Evolutionary conservation across 1,140 invertebrate genomes (phyloP).

Genomic region (Drosophila takahashii): DNA sequence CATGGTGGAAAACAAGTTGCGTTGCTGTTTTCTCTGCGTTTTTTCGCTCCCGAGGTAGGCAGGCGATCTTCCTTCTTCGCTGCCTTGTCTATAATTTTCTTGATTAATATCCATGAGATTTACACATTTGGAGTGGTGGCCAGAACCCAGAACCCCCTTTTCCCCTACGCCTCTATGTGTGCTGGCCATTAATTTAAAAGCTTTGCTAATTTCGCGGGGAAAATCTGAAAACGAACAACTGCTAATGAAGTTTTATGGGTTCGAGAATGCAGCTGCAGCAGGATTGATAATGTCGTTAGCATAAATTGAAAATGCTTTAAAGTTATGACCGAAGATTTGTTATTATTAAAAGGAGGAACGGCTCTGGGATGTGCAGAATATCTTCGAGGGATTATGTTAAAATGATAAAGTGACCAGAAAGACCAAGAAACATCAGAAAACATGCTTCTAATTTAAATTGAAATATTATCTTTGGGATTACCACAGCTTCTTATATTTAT

Average conservation of each 20-base stretch:
- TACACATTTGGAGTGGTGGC: slow-evolving; percentile 55
- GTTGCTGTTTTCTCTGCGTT: background rate
- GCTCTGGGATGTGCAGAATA: background rate
- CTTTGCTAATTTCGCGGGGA: slow-evolving; percentile 66
- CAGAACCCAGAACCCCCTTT: background rate
- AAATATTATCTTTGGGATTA: background rate
- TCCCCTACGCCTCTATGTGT: slow-evolving; percentile 6
- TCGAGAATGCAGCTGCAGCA: slow-evolving; percentile 59
- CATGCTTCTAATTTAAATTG: background rate
- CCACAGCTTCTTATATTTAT: background rate
- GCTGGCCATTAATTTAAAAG: slow-evolving; percentile 72
- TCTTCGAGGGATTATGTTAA: background rate
- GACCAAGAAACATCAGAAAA: background rate
- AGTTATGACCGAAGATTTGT: slow-evolving; percentile 20
- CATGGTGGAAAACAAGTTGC: slow-evolving; percentile 50
- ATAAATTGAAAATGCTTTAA: slow-evolving; percentile 49
- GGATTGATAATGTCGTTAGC: slow-evolving; percentile 52
- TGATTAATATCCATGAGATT: slow-evolving; percentile 80
- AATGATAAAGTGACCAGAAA: background rate
- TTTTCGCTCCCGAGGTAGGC: slow-evolving; percentile 14
- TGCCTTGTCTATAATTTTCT: slow-evolving; percentile 74
- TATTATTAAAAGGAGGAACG: slow-evolving; percentile 3
- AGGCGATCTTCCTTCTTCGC: slow-evolving; percentile 29
- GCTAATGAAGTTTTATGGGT: slow-evolving; percentile 79
- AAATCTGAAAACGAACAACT: slow-evolving; percentile 21